Evolutionary conservation across 2,797 vertebrate species (phyloP).

Genomic region (Calcarius lapponicus): DNA sequence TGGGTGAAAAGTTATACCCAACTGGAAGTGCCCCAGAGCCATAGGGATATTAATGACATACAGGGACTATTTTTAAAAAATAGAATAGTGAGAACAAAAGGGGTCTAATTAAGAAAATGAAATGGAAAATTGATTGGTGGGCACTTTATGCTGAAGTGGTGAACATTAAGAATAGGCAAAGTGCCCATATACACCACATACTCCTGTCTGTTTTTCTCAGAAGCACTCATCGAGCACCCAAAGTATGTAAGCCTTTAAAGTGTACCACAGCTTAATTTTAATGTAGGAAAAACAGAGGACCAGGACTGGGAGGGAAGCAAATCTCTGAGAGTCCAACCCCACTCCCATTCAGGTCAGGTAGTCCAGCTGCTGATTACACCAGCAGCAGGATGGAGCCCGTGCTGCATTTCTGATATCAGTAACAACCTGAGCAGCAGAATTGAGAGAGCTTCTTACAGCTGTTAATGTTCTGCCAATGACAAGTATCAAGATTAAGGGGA

Average conservation of each 20-base stretch:
- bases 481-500: neutral
- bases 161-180: neutral
- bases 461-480: neutral
- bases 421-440: neutral
- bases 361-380: neutral
- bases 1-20: slow-evolving; percentile 83
- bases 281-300: neutral
- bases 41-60: slow-evolving; percentile 71
- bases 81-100: slow-evolving; percentile 21
- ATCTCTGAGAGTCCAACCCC: neutral
- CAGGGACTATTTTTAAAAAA: neutral
- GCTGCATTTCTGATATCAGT: slow-evolving; percentile 7
- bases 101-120: slow-evolving; percentile 46
- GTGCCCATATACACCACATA: neutral
- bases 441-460: neutral
- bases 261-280: neutral
- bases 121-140: slow-evolving; percentile 1
- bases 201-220: neutral
- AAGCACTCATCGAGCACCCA: neutral
- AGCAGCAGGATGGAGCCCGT: neutral
- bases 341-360: neutral
- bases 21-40: slow-evolving; percentile 79
- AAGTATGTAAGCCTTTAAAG: slow-evolving; percentile 1
- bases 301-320: neutral
- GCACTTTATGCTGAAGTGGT: slow-evolving; percentile 21